A percentile compares a stretch with the other conserved stretches of the same genome.
Conservation (phyloP, 1,140 invertebrate species). For the Listronotus bonariensis region DNA sequence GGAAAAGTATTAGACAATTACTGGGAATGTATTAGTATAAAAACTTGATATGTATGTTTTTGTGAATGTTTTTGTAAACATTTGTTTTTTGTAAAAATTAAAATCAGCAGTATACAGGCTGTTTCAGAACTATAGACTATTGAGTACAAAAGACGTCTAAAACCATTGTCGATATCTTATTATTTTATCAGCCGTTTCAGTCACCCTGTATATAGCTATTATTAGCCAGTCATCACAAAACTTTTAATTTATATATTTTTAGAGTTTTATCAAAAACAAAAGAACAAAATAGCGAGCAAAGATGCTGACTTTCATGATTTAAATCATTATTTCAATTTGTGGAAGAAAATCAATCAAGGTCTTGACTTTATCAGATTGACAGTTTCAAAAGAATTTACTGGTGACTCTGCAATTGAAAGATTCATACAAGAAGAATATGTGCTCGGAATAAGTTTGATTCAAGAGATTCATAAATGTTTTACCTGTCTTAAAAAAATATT, state of each 20-base stretch:
- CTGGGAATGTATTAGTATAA: too few relatives aligned
- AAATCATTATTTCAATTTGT: slow-evolving; percentile 70
- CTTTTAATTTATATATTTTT: slow-evolving; percentile 40
- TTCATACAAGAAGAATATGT: slow-evolving; percentile 64
- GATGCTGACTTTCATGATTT: slow-evolving; percentile 59
- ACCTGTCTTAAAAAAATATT: slow-evolving; percentile 65
- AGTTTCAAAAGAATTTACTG: slow-evolving; percentile 46
- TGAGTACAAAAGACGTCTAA: too few relatives aligned
- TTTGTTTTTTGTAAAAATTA: too few relatives aligned
- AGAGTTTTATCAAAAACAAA: slow-evolving; percentile 43
- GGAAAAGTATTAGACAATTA: too few relatives aligned
- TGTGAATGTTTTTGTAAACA: too few relatives aligned
- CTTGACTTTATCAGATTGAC: slow-evolving; percentile 54
- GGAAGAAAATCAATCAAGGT: slow-evolving; percentile 72
- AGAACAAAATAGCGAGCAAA: not conserved
- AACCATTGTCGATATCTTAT: too few relatives aligned
- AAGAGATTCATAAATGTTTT: slow-evolving; percentile 63
- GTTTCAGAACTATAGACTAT: too few relatives aligned
- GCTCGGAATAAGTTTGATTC: slow-evolving; percentile 58
- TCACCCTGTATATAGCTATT: too few relatives aligned
- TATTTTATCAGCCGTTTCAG: too few relatives aligned
- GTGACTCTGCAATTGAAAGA: slow-evolving; percentile 58
- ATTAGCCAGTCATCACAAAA: not conserved
- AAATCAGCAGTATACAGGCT: too few relatives aligned
- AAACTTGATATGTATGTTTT: too few relatives aligned